A percentile compares a stretch with the other conserved stretches of the same genome.
Evolutionary conservation across 2,797 vertebrate genomes (phyloP).

Genomic region (Darevskia mixta): DNA sequence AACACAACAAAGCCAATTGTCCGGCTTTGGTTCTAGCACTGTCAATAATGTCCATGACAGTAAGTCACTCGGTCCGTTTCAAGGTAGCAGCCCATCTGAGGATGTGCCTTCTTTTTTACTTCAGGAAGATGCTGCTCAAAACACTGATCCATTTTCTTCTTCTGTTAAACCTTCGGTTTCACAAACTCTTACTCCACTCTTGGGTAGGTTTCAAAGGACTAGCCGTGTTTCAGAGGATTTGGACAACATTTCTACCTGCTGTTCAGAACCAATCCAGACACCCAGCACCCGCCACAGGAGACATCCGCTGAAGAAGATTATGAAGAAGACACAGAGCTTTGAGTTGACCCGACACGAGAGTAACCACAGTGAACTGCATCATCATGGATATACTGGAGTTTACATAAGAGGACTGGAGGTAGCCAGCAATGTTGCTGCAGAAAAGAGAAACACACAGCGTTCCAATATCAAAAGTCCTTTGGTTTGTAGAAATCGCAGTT

Average conservation of each 20-base stretch:
- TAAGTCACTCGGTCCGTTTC: background rate
- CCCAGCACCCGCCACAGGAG: conserved; percentile 77
- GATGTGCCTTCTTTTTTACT: conserved; percentile 34
- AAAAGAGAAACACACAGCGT: conserved; percentile 80
- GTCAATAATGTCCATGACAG: background rate
- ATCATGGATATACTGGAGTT: conserved; percentile 83
- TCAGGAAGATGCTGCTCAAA: conserved; percentile 71
- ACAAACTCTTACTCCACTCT: conserved; percentile 66
- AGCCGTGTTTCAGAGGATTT: conserved; percentile 80
- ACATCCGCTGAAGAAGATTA: conserved; percentile 88
- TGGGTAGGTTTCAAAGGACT: conserved; percentile 70
- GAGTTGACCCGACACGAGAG: conserved; percentile 72
- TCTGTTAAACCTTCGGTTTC: conserved; percentile 64
- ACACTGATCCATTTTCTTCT: conserved; percentile 64
- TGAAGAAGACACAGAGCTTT: conserved; percentile 86
- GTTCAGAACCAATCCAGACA: conserved; percentile 80
- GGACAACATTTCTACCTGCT: conserved; percentile 83
- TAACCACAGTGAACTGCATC: conserved; percentile 71
- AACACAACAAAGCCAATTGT: background rate
- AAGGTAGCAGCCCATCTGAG: background rate
- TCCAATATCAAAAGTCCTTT: conserved; percentile 77
- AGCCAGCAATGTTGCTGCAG: conserved; percentile 78
- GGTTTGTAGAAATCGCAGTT: conserved; percentile 80
- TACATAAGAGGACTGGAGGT: conserved; percentile 88
- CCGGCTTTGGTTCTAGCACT: background rate